Conservation (phyloP, 2,113 vertebrate species). For the Brevimyrus niger region DNA sequence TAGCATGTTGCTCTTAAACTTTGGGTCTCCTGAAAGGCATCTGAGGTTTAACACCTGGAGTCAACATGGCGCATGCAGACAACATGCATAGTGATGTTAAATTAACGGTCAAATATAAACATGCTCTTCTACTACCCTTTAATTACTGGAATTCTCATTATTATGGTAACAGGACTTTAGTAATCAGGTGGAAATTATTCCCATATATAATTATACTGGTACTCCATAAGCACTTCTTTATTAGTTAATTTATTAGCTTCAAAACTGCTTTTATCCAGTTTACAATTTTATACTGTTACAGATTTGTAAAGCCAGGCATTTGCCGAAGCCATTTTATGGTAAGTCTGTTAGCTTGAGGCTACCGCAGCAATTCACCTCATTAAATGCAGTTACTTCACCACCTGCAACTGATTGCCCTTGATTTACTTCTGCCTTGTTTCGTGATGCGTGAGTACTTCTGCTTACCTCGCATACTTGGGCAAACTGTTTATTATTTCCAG, state of each 20-base stretch:
- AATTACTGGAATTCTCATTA: background rate
- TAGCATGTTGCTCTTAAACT: conserved; percentile 77
- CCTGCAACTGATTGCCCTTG: background rate
- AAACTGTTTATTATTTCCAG: conserved; percentile 85
- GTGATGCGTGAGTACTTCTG: conserved; percentile 6
- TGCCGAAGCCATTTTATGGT: background rate
- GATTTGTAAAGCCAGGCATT: background rate
- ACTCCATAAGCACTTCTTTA: background rate
- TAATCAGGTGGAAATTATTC: background rate
- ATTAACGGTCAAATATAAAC: background rate
- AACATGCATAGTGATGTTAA: background rate
- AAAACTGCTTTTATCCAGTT: background rate
- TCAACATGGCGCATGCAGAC: background rate
- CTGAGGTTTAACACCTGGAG: conserved; percentile 72
- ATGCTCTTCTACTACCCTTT: background rate
- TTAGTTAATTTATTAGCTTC: background rate
- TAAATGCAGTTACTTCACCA: background rate
- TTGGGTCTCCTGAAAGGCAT: conserved; percentile 61
- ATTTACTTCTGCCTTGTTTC: background rate
- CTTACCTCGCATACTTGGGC: conserved; percentile 76
- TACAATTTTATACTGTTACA: background rate
- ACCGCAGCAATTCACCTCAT: background rate
- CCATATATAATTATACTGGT: background rate
- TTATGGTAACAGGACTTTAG: background rate
- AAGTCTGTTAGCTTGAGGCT: background rate